A percentile compares a stretch with the other conserved stretches of the same genome.
Conservation (phyloP, 1,140 invertebrate genomes). For the Dendrolimus punctatus region DNA sequence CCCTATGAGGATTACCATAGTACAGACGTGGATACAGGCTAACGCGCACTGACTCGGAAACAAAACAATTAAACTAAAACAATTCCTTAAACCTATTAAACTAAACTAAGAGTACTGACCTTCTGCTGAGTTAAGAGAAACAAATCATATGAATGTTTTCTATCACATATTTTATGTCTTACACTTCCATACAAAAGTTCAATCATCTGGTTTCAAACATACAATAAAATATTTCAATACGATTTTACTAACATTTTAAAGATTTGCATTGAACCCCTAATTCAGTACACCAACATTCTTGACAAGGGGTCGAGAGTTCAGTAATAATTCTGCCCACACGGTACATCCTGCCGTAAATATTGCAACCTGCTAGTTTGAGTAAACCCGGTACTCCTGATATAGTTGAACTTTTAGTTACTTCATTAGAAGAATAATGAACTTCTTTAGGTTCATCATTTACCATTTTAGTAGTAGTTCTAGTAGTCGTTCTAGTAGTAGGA, state of each 20-base stretch:
- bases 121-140: too few species aligned
- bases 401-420: conserved; percentile 16
- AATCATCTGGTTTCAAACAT: too few species aligned
- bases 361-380: conserved; percentile 89
- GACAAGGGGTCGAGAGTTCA: conserved; percentile 86
- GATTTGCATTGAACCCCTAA: conserved; percentile 88
- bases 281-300: conserved; percentile 90
- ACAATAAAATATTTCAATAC: too few species aligned
- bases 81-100: too few species aligned
- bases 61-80: too few species aligned
- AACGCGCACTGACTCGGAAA: too few species aligned
- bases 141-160: too few species aligned
- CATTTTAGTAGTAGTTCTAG: conserved; percentile 24
- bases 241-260: conserved; percentile 73
- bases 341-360: conserved; percentile 94
- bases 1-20: too few species aligned
- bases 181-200: too few species aligned
- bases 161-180: too few species aligned
- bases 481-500: conserved; percentile 9
- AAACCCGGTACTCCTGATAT: conserved; percentile 62
- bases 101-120: too few species aligned
- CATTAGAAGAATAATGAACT: conserved; percentile 8
- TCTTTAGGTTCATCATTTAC: conserved; percentile 19
- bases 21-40: too few species aligned
- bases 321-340: conserved; percentile 86